phyloP scores from a whole-genome alignment of 1,140 invertebrate species.

The Tenebrio molitor region DNA sequence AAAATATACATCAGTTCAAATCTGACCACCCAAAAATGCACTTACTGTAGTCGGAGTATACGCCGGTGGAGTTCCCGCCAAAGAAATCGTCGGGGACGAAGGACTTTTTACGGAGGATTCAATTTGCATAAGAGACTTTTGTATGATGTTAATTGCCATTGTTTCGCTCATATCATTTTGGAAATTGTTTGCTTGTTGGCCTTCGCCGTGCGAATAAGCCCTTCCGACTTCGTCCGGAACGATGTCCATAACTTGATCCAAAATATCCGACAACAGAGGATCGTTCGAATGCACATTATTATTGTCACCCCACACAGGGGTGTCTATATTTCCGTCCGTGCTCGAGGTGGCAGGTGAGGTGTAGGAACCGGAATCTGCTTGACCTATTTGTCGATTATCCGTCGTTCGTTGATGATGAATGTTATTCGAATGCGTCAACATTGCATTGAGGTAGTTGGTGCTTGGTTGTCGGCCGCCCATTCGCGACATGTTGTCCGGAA shows the following conservation, averaged over 20 bases:
- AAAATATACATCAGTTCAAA: too few species aligned
- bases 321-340: slow-evolving; percentile 49
- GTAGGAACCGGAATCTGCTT: slow-evolving; percentile 53
- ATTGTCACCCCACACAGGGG: slow-evolving; percentile 54
- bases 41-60: slow-evolving; percentile 76
- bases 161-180: slow-evolving; percentile 76
- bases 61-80: slow-evolving; percentile 74
- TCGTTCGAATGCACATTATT: slow-evolving; percentile 72
- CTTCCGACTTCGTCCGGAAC: slow-evolving; percentile 71
- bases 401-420: slow-evolving; percentile 52
- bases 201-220: slow-evolving; percentile 47
- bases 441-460: slow-evolving; percentile 61
- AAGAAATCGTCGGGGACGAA: slow-evolving; percentile 73
- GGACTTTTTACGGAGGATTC: slow-evolving; percentile 76
- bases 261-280: slow-evolving; percentile 81
- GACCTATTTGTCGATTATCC: slow-evolving; percentile 49
- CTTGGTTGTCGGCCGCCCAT: slow-evolving; percentile 49
- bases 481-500: slow-evolving; percentile 52
- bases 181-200: slow-evolving; percentile 63
- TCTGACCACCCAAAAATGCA: too few species aligned
- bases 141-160: slow-evolving; percentile 90
- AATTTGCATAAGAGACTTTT: slow-evolving; percentile 90
- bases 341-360: slow-evolving; percentile 57
- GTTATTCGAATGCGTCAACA: slow-evolving; percentile 54
- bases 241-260: slow-evolving; percentile 88